Percentiles rank a stretch among this genome's conserved stretches.
phyloP scores from a whole-genome alignment of 2,888 invertebrate genomes.

The Lathronympha strigana region DNA sequence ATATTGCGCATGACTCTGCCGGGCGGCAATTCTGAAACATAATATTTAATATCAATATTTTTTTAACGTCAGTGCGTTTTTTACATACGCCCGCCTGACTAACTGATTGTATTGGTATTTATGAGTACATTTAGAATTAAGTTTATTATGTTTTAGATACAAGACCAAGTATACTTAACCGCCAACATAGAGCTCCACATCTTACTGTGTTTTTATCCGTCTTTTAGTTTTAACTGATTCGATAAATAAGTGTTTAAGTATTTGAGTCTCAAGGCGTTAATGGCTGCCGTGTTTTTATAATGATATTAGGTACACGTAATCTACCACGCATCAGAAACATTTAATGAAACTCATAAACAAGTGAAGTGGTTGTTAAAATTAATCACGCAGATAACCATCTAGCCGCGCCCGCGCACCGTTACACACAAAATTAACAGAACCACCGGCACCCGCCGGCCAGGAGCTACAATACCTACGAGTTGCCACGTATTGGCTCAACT shows the following conservation, averaged over 20 bases:
- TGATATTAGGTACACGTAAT: constrained; percentile 29
- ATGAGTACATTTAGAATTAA: too few relatives aligned
- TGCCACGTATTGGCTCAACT: constrained; percentile 5
- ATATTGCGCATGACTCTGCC: constrained; percentile 14
- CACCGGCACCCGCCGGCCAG: constrained; percentile 11
- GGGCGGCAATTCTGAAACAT: not conserved
- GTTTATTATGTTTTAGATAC: not conserved
- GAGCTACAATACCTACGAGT: constrained; percentile 6
- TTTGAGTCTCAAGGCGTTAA: constrained; percentile 7
- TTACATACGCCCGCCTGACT: too few relatives aligned
- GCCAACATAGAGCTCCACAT: not conserved
- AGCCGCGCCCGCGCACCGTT: constrained; percentile 28
- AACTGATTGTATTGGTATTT: too few relatives aligned
- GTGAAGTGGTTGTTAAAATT: constrained; percentile 40
- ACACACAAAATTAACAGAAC: constrained; percentile 25
- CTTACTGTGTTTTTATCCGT: not conserved
- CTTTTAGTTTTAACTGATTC: not conserved
- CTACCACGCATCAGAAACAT: constrained; percentile 35
- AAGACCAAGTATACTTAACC: not conserved
- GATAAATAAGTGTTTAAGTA: not conserved
- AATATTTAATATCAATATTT: not conserved
- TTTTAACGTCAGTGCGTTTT: too few relatives aligned
- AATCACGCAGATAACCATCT: constrained; percentile 39
- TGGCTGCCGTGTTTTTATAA: constrained; percentile 22
- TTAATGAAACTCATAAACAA: constrained; percentile 41